Conservation (phyloP, 2,888 invertebrate species). For the Drosophila anomalata region DNA sequence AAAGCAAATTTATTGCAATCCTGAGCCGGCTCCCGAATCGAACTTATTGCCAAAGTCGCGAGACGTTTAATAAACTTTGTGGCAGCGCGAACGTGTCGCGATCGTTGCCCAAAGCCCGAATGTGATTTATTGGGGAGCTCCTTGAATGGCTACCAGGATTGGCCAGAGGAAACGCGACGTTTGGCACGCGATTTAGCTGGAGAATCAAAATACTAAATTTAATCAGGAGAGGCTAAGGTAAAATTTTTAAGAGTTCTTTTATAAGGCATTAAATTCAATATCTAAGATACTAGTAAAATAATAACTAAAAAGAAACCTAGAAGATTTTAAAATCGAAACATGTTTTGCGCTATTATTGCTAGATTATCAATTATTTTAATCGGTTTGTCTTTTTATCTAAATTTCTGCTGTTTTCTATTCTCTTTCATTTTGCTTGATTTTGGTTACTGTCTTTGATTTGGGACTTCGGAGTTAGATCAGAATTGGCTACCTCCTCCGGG, state of each 20-base stretch:
- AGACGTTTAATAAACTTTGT: slow-evolving; percentile 76
- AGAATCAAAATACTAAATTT: slow-evolving; percentile 11
- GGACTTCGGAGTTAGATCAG: slow-evolving; percentile 35
- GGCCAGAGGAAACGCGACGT: not conserved
- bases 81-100: slow-evolving; percentile 64
- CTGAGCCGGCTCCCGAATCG: slow-evolving; percentile 55
- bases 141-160: not conserved
- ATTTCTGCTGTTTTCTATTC: not conserved
- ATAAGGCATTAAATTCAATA: too few relatives aligned
- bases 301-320: too few relatives aligned
- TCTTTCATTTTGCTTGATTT: slow-evolving; percentile 13
- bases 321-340: too few relatives aligned
- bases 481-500: slow-evolving; percentile 42
- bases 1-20: slow-evolving; percentile 81
- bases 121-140: slow-evolving; percentile 61
- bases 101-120: slow-evolving; percentile 60
- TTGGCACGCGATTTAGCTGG: not conserved
- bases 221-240: slow-evolving; percentile 13
- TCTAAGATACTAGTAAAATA: too few relatives aligned
- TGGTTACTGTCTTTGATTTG: slow-evolving; percentile 21
- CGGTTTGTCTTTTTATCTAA: not conserved
- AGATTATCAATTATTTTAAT: not conserved
- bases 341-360: too few relatives aligned
- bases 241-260: too few relatives aligned
- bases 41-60: slow-evolving; percentile 79